Evolutionary conservation across 1,140 invertebrate species (phyloP), one percentile per base, ranked within the genome.

Genomic region (Trissolcus basalis): DNA sequence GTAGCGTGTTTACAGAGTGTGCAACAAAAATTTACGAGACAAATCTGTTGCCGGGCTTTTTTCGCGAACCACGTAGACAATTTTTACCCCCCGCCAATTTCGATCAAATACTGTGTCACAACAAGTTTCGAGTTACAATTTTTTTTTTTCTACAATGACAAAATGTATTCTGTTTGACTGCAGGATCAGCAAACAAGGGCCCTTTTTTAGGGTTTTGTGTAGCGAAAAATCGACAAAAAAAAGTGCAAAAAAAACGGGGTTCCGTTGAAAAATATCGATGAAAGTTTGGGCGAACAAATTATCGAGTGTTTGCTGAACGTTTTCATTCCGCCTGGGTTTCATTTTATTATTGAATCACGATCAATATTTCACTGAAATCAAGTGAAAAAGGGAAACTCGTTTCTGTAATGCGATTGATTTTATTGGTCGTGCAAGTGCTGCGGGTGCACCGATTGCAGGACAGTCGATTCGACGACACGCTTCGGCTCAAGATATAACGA

Each of bases 281-380:
- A 14, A 16, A 16, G 16, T 41, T 41, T 8, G n/a, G 10, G 1
- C 10, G n/a, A 12, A 41, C 32, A 51, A 51, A 68, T 68, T 59
- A 58, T 45, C 10, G n/a, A 43, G 27, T 51, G 44, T 58, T 60
- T 60, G 19, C 19, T 58, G 41, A 60, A 54, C 43, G 43, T 55
- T 59, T 48, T 9, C 13, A 45, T 41, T 43, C 14, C 10, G 11
- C 36, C 54, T 54, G 19, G 27, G 55, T 69, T 61, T 60, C 55
- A 45, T 45, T 14, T 60, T 56, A 60, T 48, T 27, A 70, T 63
- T 63, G 13, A 61, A 63, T 63, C 44, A 70, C 19, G 67, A 63
- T 61, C 67, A 61, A 70, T 63, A 63, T 63, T 70, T 70, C 58
- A 61, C 61, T 27, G 33, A 44, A 61, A 70, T 70, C 58, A 39